These are phyloP conservation scores for Acanthornis magna DNA, from an alignment of 2,797 vertebrate genomes.

Conservation along the genomic window DNA sequence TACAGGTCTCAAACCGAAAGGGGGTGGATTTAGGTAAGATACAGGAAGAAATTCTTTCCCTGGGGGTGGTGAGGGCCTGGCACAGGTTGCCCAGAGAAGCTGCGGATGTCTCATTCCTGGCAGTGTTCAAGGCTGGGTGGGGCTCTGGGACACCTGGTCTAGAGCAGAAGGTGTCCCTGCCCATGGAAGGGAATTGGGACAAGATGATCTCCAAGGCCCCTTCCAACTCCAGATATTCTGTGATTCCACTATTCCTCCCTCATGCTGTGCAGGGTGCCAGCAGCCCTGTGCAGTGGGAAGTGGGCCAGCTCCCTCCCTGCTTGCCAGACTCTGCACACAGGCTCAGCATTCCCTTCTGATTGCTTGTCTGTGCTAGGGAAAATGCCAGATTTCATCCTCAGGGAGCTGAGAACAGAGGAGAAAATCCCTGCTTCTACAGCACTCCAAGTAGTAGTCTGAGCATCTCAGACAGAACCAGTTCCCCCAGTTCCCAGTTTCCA, in stretches of 20 bases:
- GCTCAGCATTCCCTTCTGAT: not conserved
- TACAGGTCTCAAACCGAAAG: not conserved
- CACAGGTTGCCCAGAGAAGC: not conserved
- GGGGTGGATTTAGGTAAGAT: not conserved
- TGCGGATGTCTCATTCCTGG: not conserved
- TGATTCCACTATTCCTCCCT: not conserved
- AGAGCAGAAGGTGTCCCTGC: not conserved
- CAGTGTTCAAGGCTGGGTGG: not conserved
- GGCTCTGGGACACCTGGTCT: not conserved
- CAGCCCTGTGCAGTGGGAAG: not conserved
- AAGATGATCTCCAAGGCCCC: not conserved
- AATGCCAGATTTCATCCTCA: not conserved
- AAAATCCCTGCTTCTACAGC: not conserved
- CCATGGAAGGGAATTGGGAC: fast-evolving
- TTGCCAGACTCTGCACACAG: not conserved
- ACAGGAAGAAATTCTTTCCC: not conserved
- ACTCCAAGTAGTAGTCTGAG: not conserved
- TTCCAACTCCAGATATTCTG: not conserved
- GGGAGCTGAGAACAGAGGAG: not conserved
- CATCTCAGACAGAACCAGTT: not conserved
- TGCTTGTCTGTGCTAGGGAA: not conserved
- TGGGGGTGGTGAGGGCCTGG: not conserved
- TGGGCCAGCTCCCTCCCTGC: not conserved
- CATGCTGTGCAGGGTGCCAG: not conserved
- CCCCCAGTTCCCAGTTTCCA: fast-evolving